Evolutionary conservation across 92 coral and sea anemone genomes (phyloP), one percentile per base, ranked within the genome.

Genomic region (Montipora capitata): DNA sequence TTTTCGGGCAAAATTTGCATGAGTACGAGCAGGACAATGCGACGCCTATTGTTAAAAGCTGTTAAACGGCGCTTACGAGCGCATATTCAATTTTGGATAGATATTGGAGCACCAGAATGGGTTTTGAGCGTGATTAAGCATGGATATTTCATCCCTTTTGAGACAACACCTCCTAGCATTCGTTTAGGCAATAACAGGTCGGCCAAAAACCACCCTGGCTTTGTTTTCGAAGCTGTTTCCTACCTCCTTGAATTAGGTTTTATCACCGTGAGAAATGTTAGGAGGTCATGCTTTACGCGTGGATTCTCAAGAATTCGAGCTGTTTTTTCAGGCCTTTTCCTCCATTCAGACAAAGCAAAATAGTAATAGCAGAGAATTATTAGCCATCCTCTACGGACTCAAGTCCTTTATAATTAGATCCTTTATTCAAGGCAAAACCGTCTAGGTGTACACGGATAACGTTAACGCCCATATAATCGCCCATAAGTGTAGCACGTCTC

Each of bases 361-460:
- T 62, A 20, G 85, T 15, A 80, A 80, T 42, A 61, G 64, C 15
- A 67, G 67, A 17, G 85, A 68, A 67, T n/a, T 80, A n/a, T 51
- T 80, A 58, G 76, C 85, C 16, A 80, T 44, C 62, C 43, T 80
- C 13, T 65, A 79, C 38, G 71, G 3, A n/a, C 85, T 66, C 8
- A 78, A 71, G 59, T 65, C 77, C n/a, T 77, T 27, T 27, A 27
- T 27, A 27, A 27, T 62, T 45, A 44, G 66, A 57, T 69, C 78
- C 13, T 16, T 54, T 79, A 51, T 86, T 49, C 51, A 20, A 5
- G 84, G 77, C 39, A 86, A 86, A 54, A 38, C 56, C 5, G 90
- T 83, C 70, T 74, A 89, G 59, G 42, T 74, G 49, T 84, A 62
- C 52, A 82, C 89, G n/a, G 93, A 75, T 58, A 84, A 68, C 70